Evolutionary conservation across 2,113 vertebrate species (phyloP).

Genomic region (Cynopterus brachyotis): DNA sequence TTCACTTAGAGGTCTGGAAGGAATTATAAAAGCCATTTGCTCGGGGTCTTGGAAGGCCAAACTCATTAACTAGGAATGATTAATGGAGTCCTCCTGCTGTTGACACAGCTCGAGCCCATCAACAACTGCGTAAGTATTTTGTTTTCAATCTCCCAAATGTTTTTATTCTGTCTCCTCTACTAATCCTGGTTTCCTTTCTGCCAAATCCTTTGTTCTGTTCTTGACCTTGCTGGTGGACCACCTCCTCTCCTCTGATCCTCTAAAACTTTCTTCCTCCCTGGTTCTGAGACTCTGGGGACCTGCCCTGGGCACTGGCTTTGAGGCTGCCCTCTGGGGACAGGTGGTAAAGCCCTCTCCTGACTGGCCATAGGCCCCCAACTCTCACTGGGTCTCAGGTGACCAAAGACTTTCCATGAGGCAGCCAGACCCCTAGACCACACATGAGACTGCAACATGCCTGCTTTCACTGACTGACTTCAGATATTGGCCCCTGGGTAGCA

Average conservation of each 20-base stretch:
- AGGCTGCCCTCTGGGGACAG: not conserved
- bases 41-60: not conserved
- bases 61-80: constrained; percentile 68
- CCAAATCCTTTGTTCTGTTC: not conserved
- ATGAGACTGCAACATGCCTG: rapidly evolving
- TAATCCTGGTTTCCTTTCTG: constrained; percentile 31
- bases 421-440: not conserved
- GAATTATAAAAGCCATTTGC: constrained; percentile 26
- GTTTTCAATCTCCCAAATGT: constrained; percentile 4
- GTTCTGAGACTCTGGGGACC: not conserved
- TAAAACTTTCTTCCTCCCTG: not conserved
- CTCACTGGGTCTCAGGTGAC: not conserved
- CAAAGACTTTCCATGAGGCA: not conserved
- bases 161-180: constrained; percentile 21
- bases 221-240: not conserved
- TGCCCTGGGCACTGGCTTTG: not conserved
- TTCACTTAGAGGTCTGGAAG: constrained; percentile 33
- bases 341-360: not conserved
- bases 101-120: constrained; percentile 32
- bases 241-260: not conserved
- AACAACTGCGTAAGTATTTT: not conserved
- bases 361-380: not conserved
- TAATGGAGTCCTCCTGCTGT: constrained; percentile 60
- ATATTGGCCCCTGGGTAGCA: not conserved
- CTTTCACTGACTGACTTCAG: not conserved